Conservation (phyloP, 2,113 vertebrate species). For the Chaetura pelagica region DNA sequence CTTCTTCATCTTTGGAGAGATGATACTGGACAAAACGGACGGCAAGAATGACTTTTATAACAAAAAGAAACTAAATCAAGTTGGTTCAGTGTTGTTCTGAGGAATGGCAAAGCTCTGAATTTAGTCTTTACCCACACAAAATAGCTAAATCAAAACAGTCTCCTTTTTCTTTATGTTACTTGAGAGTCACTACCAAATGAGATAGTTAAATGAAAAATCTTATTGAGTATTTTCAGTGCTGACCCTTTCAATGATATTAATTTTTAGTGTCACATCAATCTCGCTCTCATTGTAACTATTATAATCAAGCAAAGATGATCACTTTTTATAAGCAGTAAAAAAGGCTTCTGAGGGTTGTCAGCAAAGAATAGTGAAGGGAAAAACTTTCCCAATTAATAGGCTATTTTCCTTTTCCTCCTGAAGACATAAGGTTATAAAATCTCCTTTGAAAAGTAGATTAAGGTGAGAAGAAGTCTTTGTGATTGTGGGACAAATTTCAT, state of each 20-base stretch:
- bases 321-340: not conserved
- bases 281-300: not conserved
- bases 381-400: slow-evolving; percentile 34
- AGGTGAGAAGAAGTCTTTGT: slow-evolving; percentile 1
- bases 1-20: not conserved
- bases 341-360: not conserved
- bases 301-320: slow-evolving; percentile 28
- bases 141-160: not conserved
- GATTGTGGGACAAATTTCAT: slow-evolving; percentile 41
- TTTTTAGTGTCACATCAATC: not conserved
- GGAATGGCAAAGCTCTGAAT: not conserved
- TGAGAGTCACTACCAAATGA: not conserved
- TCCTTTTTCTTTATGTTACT: not conserved
- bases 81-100: not conserved
- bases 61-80: not conserved
- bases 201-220: slow-evolving; percentile 17
- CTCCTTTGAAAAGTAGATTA: slow-evolving; percentile 8
- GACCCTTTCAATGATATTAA: slow-evolving; percentile 15
- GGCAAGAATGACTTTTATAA: not conserved
- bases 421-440: slow-evolving; percentile 15
- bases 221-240: not conserved
- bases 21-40: not conserved
- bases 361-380: slow-evolving; percentile 13
- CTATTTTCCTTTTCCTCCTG: slow-evolving; percentile 14
- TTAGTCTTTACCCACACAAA: not conserved